Conservation (phyloP, 1,140 invertebrate species). For the Leptestheria dahalacensis region DNA sequence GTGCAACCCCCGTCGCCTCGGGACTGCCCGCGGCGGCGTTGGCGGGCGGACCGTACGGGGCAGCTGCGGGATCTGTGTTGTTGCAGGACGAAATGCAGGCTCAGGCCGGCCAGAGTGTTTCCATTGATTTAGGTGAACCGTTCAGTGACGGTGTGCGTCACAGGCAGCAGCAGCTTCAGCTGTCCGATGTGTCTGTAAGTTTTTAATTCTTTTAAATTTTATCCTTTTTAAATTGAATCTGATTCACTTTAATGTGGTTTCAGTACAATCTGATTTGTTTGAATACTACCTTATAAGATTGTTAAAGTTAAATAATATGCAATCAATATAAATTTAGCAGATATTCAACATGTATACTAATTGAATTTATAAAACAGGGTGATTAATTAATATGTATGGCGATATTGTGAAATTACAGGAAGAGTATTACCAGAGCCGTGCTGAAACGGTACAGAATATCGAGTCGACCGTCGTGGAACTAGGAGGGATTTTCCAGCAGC, state of each 20-base stretch:
- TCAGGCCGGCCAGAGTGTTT: constrained; percentile 36
- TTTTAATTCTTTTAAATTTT: constrained; percentile 16
- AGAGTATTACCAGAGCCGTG: constrained; percentile 75
- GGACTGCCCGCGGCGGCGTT: constrained; percentile 53
- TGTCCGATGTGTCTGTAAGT: constrained; percentile 61
- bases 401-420: constrained; percentile 37
- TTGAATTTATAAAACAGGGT: no score
- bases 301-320: no score
- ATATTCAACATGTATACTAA: no score
- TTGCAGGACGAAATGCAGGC: constrained; percentile 35
- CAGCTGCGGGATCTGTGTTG: constrained; percentile 33
- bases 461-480: constrained; percentile 97
- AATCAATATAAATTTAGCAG: no score
- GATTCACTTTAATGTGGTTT: no score
- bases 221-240: no score
- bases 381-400: no score
- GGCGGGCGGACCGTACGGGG: constrained; percentile 41
- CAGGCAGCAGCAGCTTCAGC: constrained; percentile 40
- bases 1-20: constrained; percentile 43
- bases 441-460: constrained; percentile 97
- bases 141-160: constrained; percentile 21
- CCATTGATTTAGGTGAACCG: constrained; percentile 48
- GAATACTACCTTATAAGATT: no score
- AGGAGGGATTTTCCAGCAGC: constrained; percentile 94
- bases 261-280: no score